Base-by-base conservation (phyloP, 2,888 invertebrate genomes). In the Drosophila birchii region DNA sequence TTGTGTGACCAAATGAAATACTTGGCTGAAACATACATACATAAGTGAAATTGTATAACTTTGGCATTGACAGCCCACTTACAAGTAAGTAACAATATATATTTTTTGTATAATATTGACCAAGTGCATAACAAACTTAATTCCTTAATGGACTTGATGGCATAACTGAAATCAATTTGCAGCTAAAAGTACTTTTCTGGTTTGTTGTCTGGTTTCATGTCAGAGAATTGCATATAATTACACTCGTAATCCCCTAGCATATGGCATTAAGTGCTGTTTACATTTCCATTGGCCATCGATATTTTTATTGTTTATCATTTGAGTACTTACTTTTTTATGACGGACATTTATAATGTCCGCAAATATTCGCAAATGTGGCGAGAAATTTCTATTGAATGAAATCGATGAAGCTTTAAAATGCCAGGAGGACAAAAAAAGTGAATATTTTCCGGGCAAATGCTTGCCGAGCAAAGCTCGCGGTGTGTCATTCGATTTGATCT, bases 1-100 rank as follows among this genome's bases (percentile, higher is more conserved):
- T 55, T 71, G 49, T 62, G 54, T 51, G 71, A 56, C 71, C 73
- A 63, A 73, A 41, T 71, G 73, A 71, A 73, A 71, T 56, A 51
- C 62, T 43, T 55, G 34, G 44, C 6, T 29, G n/a, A 11, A 29
- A 44, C 44, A 44, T 23, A 16, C 62, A 44, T 23, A 16, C 62
- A 43, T 54, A 60, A 60, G 67, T 68, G 41, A 69, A 68, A 68
- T 57, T 69, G 67, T 69, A 69, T 69, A 23, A 56, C 56, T 67
- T 68, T 47, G 67, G 39, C 47, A 32, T 51, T 49, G 43, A 36
- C 11, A 32, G 8, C 26, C 23, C 11, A 20, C 43, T 32, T 18
- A 20, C 23, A 8, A n/a, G 43, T 26, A 23, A 38, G 32, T 36
- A 29, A 44, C 23, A 11, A 53, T 32, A 49, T 18, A 26, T 23